Percentiles rank a stretch among this genome's conserved stretches.
phyloP scores from a whole-genome alignment of 2,797 vertebrate species.

The Hirundo rustica region DNA sequence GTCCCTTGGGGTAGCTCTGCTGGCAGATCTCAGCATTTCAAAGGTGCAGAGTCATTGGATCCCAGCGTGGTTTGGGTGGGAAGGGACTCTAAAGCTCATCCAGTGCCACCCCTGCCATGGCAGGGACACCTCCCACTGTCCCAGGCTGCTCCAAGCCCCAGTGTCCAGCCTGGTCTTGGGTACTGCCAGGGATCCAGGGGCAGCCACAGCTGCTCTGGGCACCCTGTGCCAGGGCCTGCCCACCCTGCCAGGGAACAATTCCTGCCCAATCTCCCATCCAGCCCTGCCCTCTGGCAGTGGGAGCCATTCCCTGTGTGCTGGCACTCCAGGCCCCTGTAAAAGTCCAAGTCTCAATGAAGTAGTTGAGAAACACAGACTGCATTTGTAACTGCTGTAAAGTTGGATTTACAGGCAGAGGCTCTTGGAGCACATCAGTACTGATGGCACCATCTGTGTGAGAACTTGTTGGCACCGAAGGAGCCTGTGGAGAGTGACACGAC shows the following conservation, averaged over 20 bases:
- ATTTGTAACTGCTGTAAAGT: background rate
- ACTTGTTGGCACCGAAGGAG: background rate
- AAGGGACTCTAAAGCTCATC: background rate
- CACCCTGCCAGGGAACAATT: background rate
- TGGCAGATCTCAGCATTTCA: background rate
- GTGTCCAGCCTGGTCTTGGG: background rate
- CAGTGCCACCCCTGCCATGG: background rate
- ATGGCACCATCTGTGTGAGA: background rate
- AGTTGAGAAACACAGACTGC: background rate
- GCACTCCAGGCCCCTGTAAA: background rate
- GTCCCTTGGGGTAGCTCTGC: background rate
- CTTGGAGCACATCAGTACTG: background rate
- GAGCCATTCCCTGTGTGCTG: background rate
- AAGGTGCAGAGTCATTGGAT: background rate
- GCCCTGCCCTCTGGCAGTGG: background rate
- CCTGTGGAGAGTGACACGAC: fast-evolving
- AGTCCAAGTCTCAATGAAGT: background rate
- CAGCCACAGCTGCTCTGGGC: background rate
- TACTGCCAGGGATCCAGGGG: background rate
- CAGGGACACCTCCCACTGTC: background rate
- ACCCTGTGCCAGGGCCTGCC: background rate
- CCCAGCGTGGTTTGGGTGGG: background rate
- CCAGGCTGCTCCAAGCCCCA: background rate
- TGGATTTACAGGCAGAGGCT: background rate
- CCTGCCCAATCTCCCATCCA: background rate